Conservation (phyloP, 1,140 invertebrate species). For the Battus philenor region DNA sequence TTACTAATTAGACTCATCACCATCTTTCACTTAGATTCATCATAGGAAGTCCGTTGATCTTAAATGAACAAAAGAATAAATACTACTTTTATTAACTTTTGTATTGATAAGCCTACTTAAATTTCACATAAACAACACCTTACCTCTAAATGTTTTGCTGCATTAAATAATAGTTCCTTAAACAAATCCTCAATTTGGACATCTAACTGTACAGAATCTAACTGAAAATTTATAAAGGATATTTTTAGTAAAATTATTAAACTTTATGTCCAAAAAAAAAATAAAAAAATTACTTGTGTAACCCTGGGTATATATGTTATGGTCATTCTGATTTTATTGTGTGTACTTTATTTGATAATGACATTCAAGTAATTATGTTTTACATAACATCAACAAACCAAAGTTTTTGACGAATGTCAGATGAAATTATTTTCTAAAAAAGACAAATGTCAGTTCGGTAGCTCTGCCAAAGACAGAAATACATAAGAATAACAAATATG, state of each 20-base stretch:
- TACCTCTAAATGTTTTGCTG: conserved; percentile 76
- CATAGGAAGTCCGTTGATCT: too few species aligned
- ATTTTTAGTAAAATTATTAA: conserved; percentile 9
- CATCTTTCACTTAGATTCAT: too few species aligned
- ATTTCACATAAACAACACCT: too few species aligned
- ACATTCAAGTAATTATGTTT: neutral
- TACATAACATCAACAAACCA: neutral
- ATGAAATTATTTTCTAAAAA: neutral
- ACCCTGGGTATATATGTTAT: conserved; percentile 59
- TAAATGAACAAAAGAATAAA: too few species aligned
- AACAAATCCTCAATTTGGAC: conserved; percentile 76
- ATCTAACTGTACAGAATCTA: conserved; percentile 77
- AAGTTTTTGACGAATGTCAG: too few species aligned
- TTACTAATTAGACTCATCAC: too few species aligned
- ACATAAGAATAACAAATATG: too few species aligned
- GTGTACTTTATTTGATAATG: neutral
- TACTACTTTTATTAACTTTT: neutral
- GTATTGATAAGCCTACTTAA: too few species aligned
- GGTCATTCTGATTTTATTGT: conserved; percentile 33
- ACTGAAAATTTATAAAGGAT: conserved; percentile 49
- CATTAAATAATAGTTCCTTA: conserved; percentile 72
- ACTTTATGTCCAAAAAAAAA: neutral
- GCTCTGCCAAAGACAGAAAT: too few species aligned
- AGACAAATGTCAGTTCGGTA: neutral
- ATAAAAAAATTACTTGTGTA: conserved; percentile 43